Base-by-base conservation (phyloP, 2,888 invertebrate genomes). In the Oligia strigilis region DNA sequence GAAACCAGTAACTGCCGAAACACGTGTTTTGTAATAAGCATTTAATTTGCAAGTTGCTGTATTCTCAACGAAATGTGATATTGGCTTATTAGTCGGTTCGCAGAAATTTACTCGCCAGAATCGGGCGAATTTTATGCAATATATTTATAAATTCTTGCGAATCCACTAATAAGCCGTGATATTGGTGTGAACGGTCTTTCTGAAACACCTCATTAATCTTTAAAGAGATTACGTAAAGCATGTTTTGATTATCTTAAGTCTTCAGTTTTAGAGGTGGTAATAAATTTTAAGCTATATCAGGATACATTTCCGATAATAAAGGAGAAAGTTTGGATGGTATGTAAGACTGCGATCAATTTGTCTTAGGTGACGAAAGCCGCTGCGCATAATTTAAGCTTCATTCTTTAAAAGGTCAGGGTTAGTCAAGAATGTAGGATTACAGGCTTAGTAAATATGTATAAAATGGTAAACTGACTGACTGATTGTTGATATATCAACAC, bases 181-280 rank as follows among this genome's bases (percentile, higher is more conserved):
- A 77, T 58, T 64, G 49, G 70, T 23, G 49, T 70, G 40, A 64
- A 83, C 64, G 78, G 29, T 70, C 60, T 77, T 46, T 55, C 29
- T 23, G 40, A 40, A 46, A 71, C 62, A 72, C 36, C 75, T 84
- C 79, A 75, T 78, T 83, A 83, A 84, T 87, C 72, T 58, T 46
- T 83, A 65, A 62, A 14, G 49, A 69, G 75, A 79, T 84, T 87
- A 70, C 40, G 70, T 65, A 46, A 83, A 72, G 52, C 62, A 72
- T 72, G 43, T 75, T 85, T 85, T 72, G 46, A 82, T 81, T 66
- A 81, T 71, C 55, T 62, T n/a, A 36, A 71, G 60, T 9, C 65
- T 55, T 14, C 6, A 43, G 52, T 58, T 58, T 72, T 49, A 67
- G 49, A 70, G 49, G 40, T 29, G 64, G 64, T 82, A 82, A 77